Evolutionary conservation across 2,888 invertebrate genomes (phyloP).

Genomic region (Chironomus riparius): DNA sequence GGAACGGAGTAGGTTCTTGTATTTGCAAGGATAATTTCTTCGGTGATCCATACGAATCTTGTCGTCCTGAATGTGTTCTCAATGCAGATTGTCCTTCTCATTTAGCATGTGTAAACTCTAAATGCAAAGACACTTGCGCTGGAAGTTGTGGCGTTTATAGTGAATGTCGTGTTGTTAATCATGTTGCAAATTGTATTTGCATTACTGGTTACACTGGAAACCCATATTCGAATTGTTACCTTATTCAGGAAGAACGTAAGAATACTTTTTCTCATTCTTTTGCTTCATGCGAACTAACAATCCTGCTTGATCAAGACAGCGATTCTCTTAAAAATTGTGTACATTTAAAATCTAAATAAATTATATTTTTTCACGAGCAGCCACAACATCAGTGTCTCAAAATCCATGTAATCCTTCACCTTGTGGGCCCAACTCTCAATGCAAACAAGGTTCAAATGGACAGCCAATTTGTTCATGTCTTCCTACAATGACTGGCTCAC

Average conservation of each 20-base stretch:
- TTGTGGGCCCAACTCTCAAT: constrained; percentile 55
- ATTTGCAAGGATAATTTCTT: no score
- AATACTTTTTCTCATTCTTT: not conserved
- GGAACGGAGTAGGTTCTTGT: constrained; percentile 63
- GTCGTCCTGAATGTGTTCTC: constrained; percentile 54
- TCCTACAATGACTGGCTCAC: constrained; percentile 33
- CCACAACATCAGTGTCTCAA: not conserved
- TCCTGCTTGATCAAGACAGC: not conserved
- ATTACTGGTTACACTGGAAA: constrained; percentile 58
- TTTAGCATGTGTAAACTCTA: constrained; percentile 58
- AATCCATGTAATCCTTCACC: constrained; percentile 68
- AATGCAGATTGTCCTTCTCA: constrained; percentile 56
- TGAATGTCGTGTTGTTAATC: constrained; percentile 58
- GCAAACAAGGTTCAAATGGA: constrained; percentile 53
- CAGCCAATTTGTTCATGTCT: constrained; percentile 63
- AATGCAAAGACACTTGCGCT: constrained; percentile 63
- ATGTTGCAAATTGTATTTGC: constrained; percentile 61
- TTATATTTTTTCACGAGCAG: not conserved
- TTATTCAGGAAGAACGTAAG: constrained; percentile 39
- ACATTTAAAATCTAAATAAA: no score
- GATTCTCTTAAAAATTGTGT: no score
- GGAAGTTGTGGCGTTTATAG: constrained; percentile 43
- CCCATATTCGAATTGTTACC: constrained; percentile 53
- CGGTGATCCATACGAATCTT: not conserved
- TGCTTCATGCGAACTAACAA: not conserved